A percentile compares a stretch with the other conserved stretches of the same genome.
These are phyloP conservation scores for Dermatophagoides farinae DNA, from an alignment of 1,140 invertebrate species.

Conservation along the genomic window DNA sequence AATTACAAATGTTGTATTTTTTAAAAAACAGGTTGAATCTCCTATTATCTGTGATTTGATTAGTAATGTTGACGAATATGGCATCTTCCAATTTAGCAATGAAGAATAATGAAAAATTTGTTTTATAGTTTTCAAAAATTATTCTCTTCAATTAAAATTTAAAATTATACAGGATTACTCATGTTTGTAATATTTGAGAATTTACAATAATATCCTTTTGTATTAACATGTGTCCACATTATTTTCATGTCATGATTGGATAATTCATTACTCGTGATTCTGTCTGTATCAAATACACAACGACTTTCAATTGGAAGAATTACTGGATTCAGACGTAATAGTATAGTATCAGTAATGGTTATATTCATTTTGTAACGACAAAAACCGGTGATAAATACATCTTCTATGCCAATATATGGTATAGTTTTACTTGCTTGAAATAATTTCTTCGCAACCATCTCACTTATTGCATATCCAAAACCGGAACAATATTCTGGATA, in stretches of 20 bases:
- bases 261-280: conserved; percentile 21
- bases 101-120: not conserved
- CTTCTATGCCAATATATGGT: conserved; percentile 23
- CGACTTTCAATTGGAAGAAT: conserved; percentile 14
- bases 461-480: conserved; percentile 21
- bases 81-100: conserved; percentile 3
- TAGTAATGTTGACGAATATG: conserved; percentile 24
- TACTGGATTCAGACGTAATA: conserved; percentile 17
- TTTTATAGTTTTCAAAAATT: not conserved
- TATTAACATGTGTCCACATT: conserved; percentile 20
- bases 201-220: conserved; percentile 21
- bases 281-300: conserved; percentile 18
- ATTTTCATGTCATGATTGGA: conserved; percentile 15
- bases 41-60: conserved; percentile 66
- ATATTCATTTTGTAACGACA: conserved; percentile 20
- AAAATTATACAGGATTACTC: not conserved
- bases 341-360: conserved; percentile 15
- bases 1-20: conserved; percentile 12
- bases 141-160: not conserved
- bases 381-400: conserved; percentile 24
- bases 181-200: not conserved
- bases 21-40: conserved; percentile 47
- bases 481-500: conserved; percentile 24
- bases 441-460: conserved; percentile 16
- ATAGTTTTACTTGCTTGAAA: conserved; percentile 17